A percentile compares a stretch with the other conserved stretches of the same genome.
Conservation (phyloP, 2,113 vertebrate species). For the Larimichthys crocea region DNA sequence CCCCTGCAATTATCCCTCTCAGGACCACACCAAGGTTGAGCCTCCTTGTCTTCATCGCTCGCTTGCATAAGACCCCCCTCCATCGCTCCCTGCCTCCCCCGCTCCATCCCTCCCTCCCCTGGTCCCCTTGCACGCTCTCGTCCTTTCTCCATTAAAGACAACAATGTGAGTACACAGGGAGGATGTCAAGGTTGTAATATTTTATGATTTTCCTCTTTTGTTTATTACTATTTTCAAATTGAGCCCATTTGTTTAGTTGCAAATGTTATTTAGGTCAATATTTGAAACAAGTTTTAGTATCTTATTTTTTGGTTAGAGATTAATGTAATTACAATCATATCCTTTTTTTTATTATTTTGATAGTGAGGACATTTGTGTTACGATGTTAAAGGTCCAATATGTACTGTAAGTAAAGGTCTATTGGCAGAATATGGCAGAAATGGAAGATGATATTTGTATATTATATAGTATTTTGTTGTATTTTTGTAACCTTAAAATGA, state of each 20-base stretch:
- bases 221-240: neutral
- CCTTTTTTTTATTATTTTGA: no score
- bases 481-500: no score
- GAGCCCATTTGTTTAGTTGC: neutral
- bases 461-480: no score
- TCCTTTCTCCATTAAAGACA: conserved; percentile 1
- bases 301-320: neutral
- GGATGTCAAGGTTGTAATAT: neutral
- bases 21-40: conserved; percentile 68
- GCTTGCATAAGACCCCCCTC: neutral
- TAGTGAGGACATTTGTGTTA: neutral
- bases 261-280: neutral
- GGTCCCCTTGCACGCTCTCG: neutral
- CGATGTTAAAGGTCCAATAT: no score
- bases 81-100: no score
- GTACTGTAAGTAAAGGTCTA: no score
- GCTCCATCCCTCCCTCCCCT: neutral
- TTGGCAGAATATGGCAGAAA: no score
- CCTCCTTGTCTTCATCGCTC: conserved; percentile 31
- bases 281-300: neutral
- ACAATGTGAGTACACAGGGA: neutral
- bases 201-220: neutral
- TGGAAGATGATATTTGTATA: no score
- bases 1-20: conserved; percentile 66
- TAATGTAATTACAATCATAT: neutral